Conservation (phyloP, 2,797 vertebrate species). For the Urosaurus nigricauda region DNA sequence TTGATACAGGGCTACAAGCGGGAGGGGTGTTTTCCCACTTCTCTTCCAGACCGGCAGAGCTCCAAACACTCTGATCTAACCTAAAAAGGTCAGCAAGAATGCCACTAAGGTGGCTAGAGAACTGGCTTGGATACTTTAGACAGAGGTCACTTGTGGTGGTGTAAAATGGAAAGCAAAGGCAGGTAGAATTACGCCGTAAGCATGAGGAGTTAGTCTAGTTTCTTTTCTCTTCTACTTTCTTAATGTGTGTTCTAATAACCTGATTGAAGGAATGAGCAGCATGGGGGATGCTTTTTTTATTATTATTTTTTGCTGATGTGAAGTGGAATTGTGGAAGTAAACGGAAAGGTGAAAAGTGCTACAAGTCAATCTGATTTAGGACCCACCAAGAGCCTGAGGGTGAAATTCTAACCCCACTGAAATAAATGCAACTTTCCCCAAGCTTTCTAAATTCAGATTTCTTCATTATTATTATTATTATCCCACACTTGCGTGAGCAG, state of each 20-base stretch:
- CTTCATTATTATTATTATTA: too few relatives aligned
- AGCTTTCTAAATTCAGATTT: neutral
- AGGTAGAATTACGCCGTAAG: constrained; percentile 52
- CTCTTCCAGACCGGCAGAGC: constrained; percentile 5
- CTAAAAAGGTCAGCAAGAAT: constrained; percentile 48
- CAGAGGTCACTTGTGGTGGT: constrained; percentile 47
- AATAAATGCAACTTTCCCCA: constrained; percentile 14
- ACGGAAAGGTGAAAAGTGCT: constrained; percentile 58
- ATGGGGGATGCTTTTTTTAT: constrained; percentile 34
- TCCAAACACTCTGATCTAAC: constrained; percentile 18
- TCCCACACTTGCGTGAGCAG: neutral
- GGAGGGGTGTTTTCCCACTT: neutral
- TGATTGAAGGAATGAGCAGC: constrained; percentile 61
- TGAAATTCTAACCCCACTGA: constrained; percentile 24
- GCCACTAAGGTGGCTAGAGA: constrained; percentile 43
- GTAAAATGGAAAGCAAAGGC: constrained; percentile 30
- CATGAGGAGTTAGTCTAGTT: constrained; percentile 49
- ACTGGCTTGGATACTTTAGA: constrained; percentile 55
- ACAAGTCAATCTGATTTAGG: constrained; percentile 32
- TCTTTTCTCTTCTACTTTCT: neutral
- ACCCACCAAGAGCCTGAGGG: constrained; percentile 47
- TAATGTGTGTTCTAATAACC: constrained; percentile 51
- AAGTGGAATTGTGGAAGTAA: constrained; percentile 38
- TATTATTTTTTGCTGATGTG: constrained; percentile 50
- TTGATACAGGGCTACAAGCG: constrained; percentile 32